These are phyloP conservation scores for Diplosoma virens DNA, from an alignment of 23 tunicate genomes.

Conservation along the genomic window DNA sequence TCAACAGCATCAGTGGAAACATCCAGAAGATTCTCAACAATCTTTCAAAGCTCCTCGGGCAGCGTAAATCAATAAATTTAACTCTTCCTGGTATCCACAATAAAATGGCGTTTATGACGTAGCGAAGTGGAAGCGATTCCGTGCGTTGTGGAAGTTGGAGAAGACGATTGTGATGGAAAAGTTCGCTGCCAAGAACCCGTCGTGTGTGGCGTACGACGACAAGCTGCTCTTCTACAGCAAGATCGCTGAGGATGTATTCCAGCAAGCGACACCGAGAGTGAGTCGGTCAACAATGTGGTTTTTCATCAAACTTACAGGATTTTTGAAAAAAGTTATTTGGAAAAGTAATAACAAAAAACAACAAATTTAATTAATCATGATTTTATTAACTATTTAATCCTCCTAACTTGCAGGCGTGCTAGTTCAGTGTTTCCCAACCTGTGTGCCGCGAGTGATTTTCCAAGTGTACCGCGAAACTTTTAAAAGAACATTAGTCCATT, in stretches of 20 bases:
- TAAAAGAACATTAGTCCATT: too few relatives aligned
- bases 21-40: slow-evolving; percentile 67
- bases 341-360: too few relatives aligned
- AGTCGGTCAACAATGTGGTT: not conserved
- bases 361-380: too few relatives aligned
- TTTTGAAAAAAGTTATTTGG: too few relatives aligned
- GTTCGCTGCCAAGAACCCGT: slow-evolving; percentile 87
- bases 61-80: slow-evolving; percentile 38
- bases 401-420: too few relatives aligned
- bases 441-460: too few relatives aligned
- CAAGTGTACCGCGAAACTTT: too few relatives aligned
- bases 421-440: too few relatives aligned
- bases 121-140: slow-evolving; percentile 95
- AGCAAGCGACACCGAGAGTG: slow-evolving; percentile 86
- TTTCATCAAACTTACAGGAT: too few relatives aligned
- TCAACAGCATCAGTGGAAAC: slow-evolving; percentile 48
- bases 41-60: slow-evolving; percentile 61
- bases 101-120: not conserved
- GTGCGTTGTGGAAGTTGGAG: slow-evolving; percentile 93
- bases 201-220: slow-evolving; percentile 96
- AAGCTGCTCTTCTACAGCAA: slow-evolving; percentile 83
- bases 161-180: slow-evolving; percentile 94
- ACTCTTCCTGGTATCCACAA: not conserved
- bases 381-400: too few relatives aligned
- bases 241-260: slow-evolving; percentile 81